Percentiles rank a stretch among this genome's conserved stretches.
Evolutionary conservation across 2,888 invertebrate species (phyloP).

Genomic region (Lymantria monacha): DNA sequence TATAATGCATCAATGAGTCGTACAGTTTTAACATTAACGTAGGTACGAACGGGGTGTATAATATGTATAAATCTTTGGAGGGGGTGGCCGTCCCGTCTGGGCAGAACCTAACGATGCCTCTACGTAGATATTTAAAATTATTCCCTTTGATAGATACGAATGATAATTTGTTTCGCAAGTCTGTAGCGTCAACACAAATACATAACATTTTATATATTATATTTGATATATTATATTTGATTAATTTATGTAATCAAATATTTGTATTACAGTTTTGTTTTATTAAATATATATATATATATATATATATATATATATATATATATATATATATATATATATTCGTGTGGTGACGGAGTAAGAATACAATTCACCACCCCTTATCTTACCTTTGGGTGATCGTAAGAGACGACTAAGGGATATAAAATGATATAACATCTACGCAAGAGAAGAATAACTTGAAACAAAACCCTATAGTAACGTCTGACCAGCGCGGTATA

Average conservation of each 20-base stretch:
- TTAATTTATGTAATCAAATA: neutral
- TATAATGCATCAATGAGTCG: slow-evolving; percentile 70
- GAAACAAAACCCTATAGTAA: no score
- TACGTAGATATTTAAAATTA: slow-evolving; percentile 79
- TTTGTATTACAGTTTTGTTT: neutral
- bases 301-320: no score
- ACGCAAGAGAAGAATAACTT: no score
- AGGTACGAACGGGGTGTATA: slow-evolving; percentile 49
- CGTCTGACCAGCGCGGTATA: no score
- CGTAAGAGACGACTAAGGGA: no score
- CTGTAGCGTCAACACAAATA: slow-evolving; percentile 60
- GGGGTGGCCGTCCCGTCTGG: slow-evolving; percentile 73
- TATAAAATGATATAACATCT: no score
- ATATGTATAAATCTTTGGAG: slow-evolving; percentile 72
- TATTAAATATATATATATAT: no score
- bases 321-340: no score
- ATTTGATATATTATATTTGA: slow-evolving; percentile 1
- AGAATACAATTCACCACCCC: neutral
- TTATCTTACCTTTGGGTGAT: no score
- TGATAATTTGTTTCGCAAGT: slow-evolving; percentile 76
- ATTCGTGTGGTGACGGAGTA: neutral
- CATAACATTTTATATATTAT: neutral
- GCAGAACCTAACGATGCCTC: slow-evolving; percentile 57
- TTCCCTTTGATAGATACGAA: slow-evolving; percentile 82
- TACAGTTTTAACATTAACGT: slow-evolving; percentile 67